A percentile compares a stretch with the other conserved stretches of the same genome.
phyloP scores from a whole-genome alignment of 2,113 vertebrate genomes.

The Gadus chalcogrammus region DNA sequence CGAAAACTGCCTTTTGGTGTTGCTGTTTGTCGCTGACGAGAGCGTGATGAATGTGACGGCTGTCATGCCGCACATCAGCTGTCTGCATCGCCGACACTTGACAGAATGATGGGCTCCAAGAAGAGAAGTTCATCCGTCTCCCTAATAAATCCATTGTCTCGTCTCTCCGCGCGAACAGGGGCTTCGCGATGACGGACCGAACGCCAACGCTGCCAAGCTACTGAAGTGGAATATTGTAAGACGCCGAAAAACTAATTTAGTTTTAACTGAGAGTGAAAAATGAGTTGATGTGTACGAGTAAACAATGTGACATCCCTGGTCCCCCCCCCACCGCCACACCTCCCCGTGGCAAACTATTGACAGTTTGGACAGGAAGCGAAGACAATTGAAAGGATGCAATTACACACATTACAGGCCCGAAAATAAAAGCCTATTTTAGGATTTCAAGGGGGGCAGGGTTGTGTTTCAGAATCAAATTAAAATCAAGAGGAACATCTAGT shows the following conservation, averaged over 20 bases:
- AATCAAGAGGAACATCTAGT: neutral
- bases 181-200: slow-evolving; percentile 58
- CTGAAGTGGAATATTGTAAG: slow-evolving; percentile 48
- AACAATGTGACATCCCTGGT: slow-evolving; percentile 65
- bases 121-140: slow-evolving; percentile 70
- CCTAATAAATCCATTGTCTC: slow-evolving; percentile 71
- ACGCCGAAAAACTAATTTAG: slow-evolving; percentile 56
- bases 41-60: slow-evolving; percentile 64
- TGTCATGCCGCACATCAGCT: slow-evolving; percentile 66
- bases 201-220: slow-evolving; percentile 53
- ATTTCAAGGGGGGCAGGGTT: too few relatives aligned
- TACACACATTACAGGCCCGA: slow-evolving; percentile 49
- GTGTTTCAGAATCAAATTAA: too few relatives aligned
- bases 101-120: slow-evolving; percentile 65
- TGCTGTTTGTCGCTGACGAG: slow-evolving; percentile 59
- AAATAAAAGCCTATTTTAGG: slow-evolving; percentile 22
- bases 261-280: slow-evolving; percentile 68
- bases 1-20: slow-evolving; percentile 38
- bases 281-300: slow-evolving; percentile 69
- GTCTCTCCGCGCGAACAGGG: slow-evolving; percentile 57
- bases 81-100: slow-evolving; percentile 60
- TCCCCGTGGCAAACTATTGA: slow-evolving; percentile 44
- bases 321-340: too few relatives aligned
- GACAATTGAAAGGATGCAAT: slow-evolving; percentile 63
- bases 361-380: slow-evolving; percentile 59